These are phyloP conservation scores for Pammene fasciana DNA, from an alignment of 2,888 invertebrate species.

Conservation along the genomic window DNA sequence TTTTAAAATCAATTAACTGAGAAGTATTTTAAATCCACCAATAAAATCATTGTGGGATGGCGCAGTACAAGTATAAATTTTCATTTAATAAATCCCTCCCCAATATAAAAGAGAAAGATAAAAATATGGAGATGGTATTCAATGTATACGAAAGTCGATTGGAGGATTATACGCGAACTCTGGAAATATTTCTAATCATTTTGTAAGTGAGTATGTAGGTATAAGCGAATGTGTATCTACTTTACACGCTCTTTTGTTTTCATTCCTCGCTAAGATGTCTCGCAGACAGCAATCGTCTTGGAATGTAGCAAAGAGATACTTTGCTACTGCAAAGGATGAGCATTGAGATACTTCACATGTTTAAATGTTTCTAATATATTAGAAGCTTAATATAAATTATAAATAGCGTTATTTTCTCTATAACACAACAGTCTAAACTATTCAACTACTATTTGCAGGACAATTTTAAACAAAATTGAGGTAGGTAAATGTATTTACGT, in stretches of 20 bases:
- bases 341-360: slow-evolving; percentile 5
- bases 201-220: neutral
- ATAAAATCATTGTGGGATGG: no score
- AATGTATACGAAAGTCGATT: neutral
- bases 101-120: no score
- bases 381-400: no score
- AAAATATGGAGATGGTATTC: neutral
- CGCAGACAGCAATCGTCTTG: slow-evolving; percentile 6
- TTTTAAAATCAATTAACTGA: no score
- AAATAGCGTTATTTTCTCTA: no score
- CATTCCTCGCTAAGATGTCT: neutral
- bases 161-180: slow-evolving; percentile 1
- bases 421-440: no score
- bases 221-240: neutral
- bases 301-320: slow-evolving; percentile 18
- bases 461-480: no score
- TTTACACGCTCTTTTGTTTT: slow-evolving; percentile 3
- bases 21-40: no score
- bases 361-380: neutral
- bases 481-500: no score
- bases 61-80: no score
- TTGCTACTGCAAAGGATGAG: neutral
- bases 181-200: neutral
- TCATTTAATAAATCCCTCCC: no score
- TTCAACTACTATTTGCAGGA: no score